These are phyloP conservation scores for Ageneiosus marmoratus DNA, from an alignment of 2,113 vertebrate species.

Conservation along the genomic window DNA sequence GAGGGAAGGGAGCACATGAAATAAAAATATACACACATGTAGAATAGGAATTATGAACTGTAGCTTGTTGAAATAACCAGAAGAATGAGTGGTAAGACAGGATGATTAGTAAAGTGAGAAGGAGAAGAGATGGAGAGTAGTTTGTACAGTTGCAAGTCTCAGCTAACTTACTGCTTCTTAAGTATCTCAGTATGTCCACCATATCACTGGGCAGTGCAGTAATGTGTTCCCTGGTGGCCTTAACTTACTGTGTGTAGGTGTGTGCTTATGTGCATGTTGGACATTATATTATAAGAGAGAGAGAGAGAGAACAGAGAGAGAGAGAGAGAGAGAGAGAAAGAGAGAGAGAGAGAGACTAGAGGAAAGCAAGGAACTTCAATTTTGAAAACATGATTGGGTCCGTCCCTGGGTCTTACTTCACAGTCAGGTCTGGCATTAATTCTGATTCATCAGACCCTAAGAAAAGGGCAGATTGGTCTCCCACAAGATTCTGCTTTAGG, in stretches of 20 bases:
- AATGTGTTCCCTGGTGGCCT: slow-evolving; percentile 46
- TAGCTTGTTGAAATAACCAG: slow-evolving; percentile 2
- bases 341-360: too few species aligned
- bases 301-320: too few species aligned
- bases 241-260: slow-evolving; percentile 5
- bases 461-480: too few species aligned
- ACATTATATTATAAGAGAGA: too few species aligned
- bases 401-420: too few species aligned
- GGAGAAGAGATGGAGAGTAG: slow-evolving; percentile 7
- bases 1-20: not conserved
- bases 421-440: too few species aligned
- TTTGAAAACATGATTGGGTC: too few species aligned
- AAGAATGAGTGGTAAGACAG: slow-evolving; percentile 17
- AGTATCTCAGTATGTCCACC: slow-evolving; percentile 48
- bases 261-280: not conserved
- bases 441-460: too few species aligned
- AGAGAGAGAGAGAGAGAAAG: too few species aligned
- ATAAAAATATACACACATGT: slow-evolving; percentile 15
- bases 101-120: not conserved
- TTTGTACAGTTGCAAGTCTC: slow-evolving; percentile 5
- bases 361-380: too few species aligned
- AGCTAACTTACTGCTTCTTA: slow-evolving; percentile 37
- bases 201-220: slow-evolving; percentile 39
- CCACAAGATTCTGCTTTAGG: too few species aligned
- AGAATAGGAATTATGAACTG: not conserved